Evolutionary conservation across 1,140 invertebrate species (phyloP).

Genomic region (Drosophila pectinifera): DNA sequence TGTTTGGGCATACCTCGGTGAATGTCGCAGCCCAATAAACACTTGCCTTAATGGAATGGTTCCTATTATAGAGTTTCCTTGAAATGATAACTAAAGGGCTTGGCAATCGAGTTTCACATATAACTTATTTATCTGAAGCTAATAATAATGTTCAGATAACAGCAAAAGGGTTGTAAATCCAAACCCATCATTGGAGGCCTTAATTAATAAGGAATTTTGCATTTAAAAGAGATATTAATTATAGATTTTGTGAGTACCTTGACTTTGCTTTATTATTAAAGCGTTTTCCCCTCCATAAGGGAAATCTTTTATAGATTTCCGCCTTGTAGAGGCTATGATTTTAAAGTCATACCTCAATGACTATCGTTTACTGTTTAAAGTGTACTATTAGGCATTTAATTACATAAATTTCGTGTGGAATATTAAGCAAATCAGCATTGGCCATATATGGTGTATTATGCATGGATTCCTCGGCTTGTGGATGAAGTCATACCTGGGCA

Average conservation of each 20-base stretch:
- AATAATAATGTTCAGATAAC: neutral
- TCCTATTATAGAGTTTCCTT: conserved; percentile 13
- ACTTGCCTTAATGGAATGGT: neutral
- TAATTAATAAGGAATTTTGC: no score
- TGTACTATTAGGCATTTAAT: conserved; percentile 30
- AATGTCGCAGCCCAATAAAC: neutral
- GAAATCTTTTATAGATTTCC: conserved; percentile 12
- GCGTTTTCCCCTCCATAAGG: neutral
- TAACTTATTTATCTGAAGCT: neutral
- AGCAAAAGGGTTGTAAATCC: neutral
- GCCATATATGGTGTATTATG: conserved; percentile 43
- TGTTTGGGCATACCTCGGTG: conserved; percentile 1
- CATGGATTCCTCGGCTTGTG: conserved; percentile 13
- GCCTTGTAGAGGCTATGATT: conserved; percentile 1
- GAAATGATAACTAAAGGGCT: neutral
- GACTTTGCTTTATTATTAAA: conserved; percentile 3
- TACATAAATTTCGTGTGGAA: conserved; percentile 40
- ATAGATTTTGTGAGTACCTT: neutral
- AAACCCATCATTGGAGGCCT: no score
- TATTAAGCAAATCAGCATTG: conserved; percentile 41
- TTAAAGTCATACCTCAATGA: conserved; percentile 20
- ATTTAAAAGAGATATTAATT: neutral
- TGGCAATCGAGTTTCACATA: neutral
- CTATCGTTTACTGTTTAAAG: conserved; percentile 3
- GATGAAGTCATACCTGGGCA: conserved; percentile 19